A percentile compares a stretch with the other conserved stretches of the same genome.
These are phyloP conservation scores for Prunella strophiata DNA, from an alignment of 2,797 vertebrate species.

Conservation along the genomic window DNA sequence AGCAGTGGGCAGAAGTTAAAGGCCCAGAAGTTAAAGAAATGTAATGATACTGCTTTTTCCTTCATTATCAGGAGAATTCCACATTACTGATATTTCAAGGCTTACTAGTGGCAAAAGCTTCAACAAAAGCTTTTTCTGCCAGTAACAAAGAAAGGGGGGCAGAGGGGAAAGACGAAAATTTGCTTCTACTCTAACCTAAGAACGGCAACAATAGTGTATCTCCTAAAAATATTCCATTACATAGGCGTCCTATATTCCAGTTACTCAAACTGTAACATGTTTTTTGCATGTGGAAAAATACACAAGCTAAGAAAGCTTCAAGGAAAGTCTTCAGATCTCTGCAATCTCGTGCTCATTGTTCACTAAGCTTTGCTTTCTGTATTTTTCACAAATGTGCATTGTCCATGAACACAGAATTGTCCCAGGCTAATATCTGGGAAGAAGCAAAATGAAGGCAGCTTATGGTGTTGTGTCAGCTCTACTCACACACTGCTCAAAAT, in stretches of 20 bases:
- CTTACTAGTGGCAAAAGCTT: background rate
- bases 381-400: background rate
- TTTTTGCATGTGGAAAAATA: background rate
- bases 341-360: background rate
- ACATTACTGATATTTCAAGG: background rate
- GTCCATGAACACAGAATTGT: background rate
- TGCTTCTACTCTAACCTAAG: background rate
- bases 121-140: background rate
- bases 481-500: background rate
- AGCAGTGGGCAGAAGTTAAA: background rate
- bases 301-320: background rate
- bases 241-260: background rate
- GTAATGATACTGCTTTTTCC: background rate
- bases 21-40: background rate
- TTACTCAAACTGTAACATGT: background rate
- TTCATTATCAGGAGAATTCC: background rate
- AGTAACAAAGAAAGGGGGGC: background rate
- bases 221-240: background rate
- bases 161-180: background rate
- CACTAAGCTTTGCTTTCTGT: background rate
- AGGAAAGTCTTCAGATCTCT: background rate
- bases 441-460: background rate
- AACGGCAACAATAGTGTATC: rapidly evolving
- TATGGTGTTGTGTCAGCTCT: background rate
- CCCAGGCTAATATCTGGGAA: background rate